Percentiles rank a stretch among this genome's conserved stretches.
phyloP scores from a whole-genome alignment of 2,888 invertebrate genomes.

The Axea sp. region DNA sequence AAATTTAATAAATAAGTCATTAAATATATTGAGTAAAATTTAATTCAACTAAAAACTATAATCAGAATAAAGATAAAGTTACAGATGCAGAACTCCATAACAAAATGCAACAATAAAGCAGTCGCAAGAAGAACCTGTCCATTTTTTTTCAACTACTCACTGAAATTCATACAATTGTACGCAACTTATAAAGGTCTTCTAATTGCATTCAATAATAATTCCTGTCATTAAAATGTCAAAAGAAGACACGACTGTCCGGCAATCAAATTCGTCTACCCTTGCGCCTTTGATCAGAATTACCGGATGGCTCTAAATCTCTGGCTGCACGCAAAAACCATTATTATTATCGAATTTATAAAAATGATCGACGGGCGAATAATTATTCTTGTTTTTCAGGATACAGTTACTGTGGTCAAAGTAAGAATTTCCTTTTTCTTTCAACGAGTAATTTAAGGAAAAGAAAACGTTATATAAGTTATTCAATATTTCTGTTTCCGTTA shows the following conservation, averaged over 20 bases:
- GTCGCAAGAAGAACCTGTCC: conserved; percentile 31
- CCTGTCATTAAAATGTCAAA: conserved; percentile 48
- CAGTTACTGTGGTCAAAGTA: neutral
- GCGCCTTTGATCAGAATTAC: conserved; percentile 42
- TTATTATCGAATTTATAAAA: neutral
- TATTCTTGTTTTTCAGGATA: conserved; percentile 12
- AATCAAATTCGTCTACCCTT: conserved; percentile 27
- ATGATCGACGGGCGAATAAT: conserved; percentile 4
- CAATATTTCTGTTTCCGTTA: conserved; percentile 1
- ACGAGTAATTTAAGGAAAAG: neutral
- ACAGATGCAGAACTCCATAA: conserved; percentile 30
- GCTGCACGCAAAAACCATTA: conserved; percentile 21
- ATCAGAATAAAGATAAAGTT: too few relatives aligned
- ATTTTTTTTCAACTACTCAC: conserved; percentile 21
- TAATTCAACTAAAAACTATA: too few relatives aligned
- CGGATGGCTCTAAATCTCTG: conserved; percentile 37
- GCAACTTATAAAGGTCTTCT: too few relatives aligned
- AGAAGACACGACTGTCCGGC: conserved; percentile 9
- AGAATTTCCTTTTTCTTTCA: neutral
- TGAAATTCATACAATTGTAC: too few relatives aligned
- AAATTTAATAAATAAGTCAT: too few relatives aligned
- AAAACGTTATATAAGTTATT: conserved; percentile 27
- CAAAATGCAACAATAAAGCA: conserved; percentile 25
- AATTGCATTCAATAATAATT: too few relatives aligned
- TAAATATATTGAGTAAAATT: too few relatives aligned